phyloP scores from a whole-genome alignment of 2,113 vertebrate species.

The Trematocara stigmaticum region DNA sequence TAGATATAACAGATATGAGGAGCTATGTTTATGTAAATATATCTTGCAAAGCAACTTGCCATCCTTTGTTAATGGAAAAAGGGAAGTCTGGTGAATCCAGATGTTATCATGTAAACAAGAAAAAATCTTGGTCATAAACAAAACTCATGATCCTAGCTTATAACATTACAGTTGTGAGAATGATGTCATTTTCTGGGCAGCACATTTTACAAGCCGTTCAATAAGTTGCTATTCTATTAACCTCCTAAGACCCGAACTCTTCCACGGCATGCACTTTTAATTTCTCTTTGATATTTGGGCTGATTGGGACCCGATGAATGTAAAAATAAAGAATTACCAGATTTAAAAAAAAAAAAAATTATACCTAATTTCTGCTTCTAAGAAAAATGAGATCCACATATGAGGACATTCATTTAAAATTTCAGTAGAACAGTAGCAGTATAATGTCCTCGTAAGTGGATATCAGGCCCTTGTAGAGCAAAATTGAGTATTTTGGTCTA shows the following conservation, averaged over 20 bases:
- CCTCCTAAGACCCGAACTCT: accelerated
- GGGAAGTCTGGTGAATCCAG: not conserved
- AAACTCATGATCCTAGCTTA: not conserved
- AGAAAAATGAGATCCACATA: accelerated
- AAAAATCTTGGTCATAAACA: not conserved
- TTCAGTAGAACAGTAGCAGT: not conserved
- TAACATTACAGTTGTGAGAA: not conserved
- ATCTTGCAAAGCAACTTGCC: not conserved
- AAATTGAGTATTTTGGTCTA: not conserved
- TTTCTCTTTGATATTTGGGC: not conserved
- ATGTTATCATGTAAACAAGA: not conserved
- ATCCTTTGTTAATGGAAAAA: not conserved
- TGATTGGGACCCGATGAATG: not conserved
- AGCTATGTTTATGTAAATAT: not conserved
- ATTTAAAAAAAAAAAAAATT: no score
- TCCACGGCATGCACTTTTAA: not conserved
- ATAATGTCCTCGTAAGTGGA: not conserved
- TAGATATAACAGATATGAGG: not conserved
- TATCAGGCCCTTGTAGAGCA: not conserved
- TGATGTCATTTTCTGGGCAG: not conserved
- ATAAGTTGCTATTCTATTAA: not conserved
- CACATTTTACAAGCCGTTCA: not conserved
- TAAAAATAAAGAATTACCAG: not conserved
- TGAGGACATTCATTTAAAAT: not conserved
- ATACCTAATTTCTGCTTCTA: not conserved